A percentile compares a stretch with the other conserved stretches of the same genome.
phyloP scores from a whole-genome alignment of 2,797 vertebrate species.

The Carcharodon carcharias region DNA sequence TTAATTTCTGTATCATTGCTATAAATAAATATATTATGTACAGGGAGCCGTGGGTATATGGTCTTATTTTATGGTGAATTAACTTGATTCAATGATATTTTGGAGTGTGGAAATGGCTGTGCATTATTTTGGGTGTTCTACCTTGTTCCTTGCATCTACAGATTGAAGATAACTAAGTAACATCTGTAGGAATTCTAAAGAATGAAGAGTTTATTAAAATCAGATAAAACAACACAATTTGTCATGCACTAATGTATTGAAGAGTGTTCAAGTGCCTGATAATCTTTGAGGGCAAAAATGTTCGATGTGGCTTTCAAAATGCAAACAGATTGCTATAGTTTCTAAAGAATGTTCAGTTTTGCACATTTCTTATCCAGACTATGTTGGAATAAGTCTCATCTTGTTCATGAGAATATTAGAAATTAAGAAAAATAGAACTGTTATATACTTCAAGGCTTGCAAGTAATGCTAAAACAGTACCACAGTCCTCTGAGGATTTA shows the following conservation, averaged over 20 bases:
- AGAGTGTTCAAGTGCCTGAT: not conserved
- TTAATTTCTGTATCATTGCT: constrained; percentile 31
- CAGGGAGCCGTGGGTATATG: not conserved
- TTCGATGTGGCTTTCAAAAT: not conserved
- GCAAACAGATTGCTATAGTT: not conserved
- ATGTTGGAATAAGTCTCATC: not conserved
- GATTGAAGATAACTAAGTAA: not conserved
- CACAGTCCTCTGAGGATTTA: not conserved
- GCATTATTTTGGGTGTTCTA: not conserved
- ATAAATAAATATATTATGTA: constrained; percentile 25
- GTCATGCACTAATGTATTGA: not conserved
- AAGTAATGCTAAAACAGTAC: not conserved
- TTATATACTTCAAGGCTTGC: not conserved
- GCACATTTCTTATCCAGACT: not conserved
- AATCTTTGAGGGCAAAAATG: not conserved
- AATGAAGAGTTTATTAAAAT: not conserved
- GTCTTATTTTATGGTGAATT: not conserved
- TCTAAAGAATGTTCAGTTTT: not conserved
- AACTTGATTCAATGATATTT: not conserved
- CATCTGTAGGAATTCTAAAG: not conserved
- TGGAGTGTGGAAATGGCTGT: not conserved
- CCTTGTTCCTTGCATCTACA: not conserved
- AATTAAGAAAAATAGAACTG: not conserved
- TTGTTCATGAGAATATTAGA: not conserved
- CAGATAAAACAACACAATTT: not conserved